Evolutionary conservation across 2,888 invertebrate species (phyloP), one percentile per base, ranked within the genome.

Genomic region (Thera obeliscata): DNA sequence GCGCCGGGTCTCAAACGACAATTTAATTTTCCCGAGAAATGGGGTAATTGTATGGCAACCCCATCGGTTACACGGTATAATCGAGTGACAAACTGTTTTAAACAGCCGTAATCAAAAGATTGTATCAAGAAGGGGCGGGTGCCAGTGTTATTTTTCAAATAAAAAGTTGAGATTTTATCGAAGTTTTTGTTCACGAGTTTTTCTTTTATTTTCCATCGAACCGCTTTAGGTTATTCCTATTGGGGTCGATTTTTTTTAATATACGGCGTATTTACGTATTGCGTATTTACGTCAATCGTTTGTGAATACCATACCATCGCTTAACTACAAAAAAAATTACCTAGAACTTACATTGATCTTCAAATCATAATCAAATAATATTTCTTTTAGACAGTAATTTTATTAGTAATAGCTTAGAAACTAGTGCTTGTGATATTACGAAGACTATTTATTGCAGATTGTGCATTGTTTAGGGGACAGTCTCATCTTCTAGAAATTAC

Each of bases 31-130:
- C 84, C 85, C 81, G 78, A 81, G 86, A 87, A 88, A 82, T 75
- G 78, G 74, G 82, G 83, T 91, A 91, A 91, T 92, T 84, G 89
- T 85, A 89, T 83, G 85, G 84, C 85, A 86, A 84, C 87, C 83
- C 85, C 82, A 78, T 77, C 87, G 83, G 79, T 90, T 89, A 84
- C 87, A 87, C 86, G 87, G 83, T 75, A 84, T 88, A 89, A 90
- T 89, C 89, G 86, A 90, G 91, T 91, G 92, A 93, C 93, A 93
- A 93, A 93, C 87, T 87, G 81, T 90, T 88, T 84, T 82, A 79
- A 85, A 86, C 86, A 82, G 88, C 86, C 86, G 87, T 87, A 87
- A 88, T 88, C 83, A 81, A 77, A 74, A 70, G 71, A 75, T 75
- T 66, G 70, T 73, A 75, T 76, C 74, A 74, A 71, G 75, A 76